These are phyloP conservation scores for Epiblema foenella DNA, from an alignment of 2,888 invertebrate species.

Conservation along the genomic window DNA sequence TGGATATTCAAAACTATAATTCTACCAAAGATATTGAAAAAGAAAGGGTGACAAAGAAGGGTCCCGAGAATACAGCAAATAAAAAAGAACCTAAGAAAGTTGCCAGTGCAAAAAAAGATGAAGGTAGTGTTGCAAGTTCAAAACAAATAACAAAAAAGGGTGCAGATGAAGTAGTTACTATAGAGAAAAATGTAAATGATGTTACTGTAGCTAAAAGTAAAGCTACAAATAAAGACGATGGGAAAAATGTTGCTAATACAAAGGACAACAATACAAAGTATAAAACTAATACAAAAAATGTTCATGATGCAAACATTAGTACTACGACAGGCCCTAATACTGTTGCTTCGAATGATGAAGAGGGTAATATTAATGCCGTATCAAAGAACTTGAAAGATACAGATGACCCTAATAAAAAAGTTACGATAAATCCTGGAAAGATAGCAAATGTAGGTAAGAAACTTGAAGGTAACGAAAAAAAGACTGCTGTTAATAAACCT, in stretches of 20 bases:
- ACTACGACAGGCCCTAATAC: neutral
- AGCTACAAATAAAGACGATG: constrained; percentile 12
- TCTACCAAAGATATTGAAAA: constrained; percentile 28
- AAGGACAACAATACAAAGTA: constrained; percentile 36
- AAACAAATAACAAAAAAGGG: constrained; percentile 41
- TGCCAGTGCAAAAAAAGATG: neutral
- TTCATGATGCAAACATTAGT: constrained; percentile 33
- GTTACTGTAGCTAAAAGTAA: constrained; percentile 30
- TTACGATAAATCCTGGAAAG: neutral
- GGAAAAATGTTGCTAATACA: constrained; percentile 24
- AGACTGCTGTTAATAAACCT: neutral
- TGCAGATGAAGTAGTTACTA: constrained; percentile 31
- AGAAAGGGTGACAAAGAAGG: constrained; percentile 1
- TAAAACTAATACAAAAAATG: constrained; percentile 38
- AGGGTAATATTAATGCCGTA: constrained; percentile 29
- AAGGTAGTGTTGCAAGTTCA: neutral
- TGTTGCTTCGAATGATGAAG: constrained; percentile 24
- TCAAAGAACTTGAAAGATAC: constrained; percentile 4
- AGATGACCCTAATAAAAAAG: neutral
- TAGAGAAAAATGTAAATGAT: constrained; percentile 37
- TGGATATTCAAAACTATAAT: constrained; percentile 20
- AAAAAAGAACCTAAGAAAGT: constrained; percentile 1
- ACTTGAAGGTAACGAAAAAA: constrained; percentile 2
- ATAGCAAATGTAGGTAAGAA: neutral
- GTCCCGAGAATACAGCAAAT: neutral